These are phyloP conservation scores for Bubo blakistoni DNA, from an alignment of 2,113 vertebrate genomes.

Conservation along the genomic window DNA sequence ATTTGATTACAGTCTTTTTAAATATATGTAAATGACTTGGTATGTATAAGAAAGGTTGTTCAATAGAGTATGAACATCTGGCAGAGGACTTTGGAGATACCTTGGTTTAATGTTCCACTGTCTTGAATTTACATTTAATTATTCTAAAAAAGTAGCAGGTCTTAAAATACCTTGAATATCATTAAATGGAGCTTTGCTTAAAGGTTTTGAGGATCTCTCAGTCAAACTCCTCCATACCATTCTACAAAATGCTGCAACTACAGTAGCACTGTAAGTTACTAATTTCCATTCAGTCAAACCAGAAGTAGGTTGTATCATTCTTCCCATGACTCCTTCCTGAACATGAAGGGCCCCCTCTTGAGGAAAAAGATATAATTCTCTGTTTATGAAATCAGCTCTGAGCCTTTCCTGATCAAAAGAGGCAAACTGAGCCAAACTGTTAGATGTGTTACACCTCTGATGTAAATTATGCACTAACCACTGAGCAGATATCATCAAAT, in stretches of 20 bases:
- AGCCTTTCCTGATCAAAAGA: slow-evolving; percentile 18
- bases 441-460: background rate
- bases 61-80: background rate
- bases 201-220: background rate
- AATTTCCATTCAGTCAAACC: background rate
- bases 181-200: background rate
- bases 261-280: background rate
- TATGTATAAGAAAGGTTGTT: background rate
- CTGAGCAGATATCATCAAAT: background rate
- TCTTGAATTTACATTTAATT: background rate
- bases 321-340: background rate
- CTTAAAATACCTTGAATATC: background rate
- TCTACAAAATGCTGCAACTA: background rate
- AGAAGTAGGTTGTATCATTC: background rate
- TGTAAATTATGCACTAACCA: background rate
- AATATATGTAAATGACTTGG: background rate
- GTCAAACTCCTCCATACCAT: background rate
- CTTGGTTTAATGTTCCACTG: background rate
- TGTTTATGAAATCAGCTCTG: background rate
- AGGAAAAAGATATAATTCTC: background rate
- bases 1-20: background rate
- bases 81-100: background rate
- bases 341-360: background rate
- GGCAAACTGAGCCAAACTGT: background rate
- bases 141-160: background rate